phyloP scores from a whole-genome alignment of 2,113 vertebrate species.

The Eurypyga helias region DNA sequence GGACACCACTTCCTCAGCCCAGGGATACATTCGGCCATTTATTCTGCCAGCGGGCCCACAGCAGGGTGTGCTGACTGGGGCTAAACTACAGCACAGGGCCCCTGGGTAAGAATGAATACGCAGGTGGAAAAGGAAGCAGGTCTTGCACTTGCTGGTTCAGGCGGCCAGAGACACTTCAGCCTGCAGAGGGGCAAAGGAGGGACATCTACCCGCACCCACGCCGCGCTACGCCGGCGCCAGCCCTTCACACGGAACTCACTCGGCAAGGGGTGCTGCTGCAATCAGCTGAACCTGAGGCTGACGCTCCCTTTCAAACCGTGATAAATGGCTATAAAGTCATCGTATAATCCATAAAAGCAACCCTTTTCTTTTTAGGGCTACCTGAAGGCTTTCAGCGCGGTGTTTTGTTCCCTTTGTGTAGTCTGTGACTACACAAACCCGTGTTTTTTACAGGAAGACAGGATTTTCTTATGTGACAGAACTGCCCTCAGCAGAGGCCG shows the following conservation, averaged over 20 bases:
- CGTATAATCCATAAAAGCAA: neutral
- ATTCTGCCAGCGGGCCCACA: rapidly evolving
- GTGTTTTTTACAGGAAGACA: neutral
- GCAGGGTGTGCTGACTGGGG: neutral
- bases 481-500: neutral
- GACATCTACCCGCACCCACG: rapidly evolving
- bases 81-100: too few species aligned
- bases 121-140: neutral
- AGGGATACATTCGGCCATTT: neutral
- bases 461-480: neutral
- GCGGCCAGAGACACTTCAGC: neutral
- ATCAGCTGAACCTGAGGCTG: neutral
- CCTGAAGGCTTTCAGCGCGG: neutral
- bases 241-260: rapidly evolving
- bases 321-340: neutral
- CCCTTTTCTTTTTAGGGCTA: neutral
- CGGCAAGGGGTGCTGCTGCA: neutral
- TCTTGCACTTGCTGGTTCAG: neutral
- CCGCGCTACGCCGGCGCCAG: rapidly evolving
- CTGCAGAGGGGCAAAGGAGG: neutral
- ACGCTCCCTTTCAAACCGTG: neutral
- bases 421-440: neutral
- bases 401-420: neutral
- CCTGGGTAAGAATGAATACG: too few species aligned
- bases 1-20: neutral